Evolutionary conservation across 2,888 invertebrate genomes (phyloP), one percentile per base, ranked within the genome.

Genomic region (Mythimna albipuncta): DNA sequence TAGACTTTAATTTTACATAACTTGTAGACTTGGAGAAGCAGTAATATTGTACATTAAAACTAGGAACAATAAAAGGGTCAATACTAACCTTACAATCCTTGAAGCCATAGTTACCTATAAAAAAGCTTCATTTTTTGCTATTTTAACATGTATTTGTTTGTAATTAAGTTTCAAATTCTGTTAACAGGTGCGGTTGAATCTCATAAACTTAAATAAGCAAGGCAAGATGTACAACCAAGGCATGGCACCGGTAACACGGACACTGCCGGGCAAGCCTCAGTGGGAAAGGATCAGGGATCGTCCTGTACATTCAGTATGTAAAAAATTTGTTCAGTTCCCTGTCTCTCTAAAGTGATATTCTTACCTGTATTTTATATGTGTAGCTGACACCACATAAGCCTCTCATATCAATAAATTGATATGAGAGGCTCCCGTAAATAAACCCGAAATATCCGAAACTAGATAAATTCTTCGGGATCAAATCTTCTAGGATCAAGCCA

Each of bases 191-290:
- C 98, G 98, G 92, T 96, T 99, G 82, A 99, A 98, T 93, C 96
- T 99, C 72, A 97, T 98, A 90, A 99, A 99, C 94, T 94, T 99
- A 83, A 99, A 99, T 94, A 97, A 98, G 85, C 99, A 99, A 95
- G 98, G 98, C 69, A 99, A 98, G 94, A 97, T 99, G 97, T 99
- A 98, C 92, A 98, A 98, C 89, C 98, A 99, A 91, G 99, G 99
- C 58, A 98, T 98, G 98, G 97, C 98, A 38, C 98, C 98, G 0
- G 98, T 98, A 41, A 98, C 97, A 78, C 97, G 97, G 84, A 97
- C 97, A 9, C 91, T 98, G 70, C 98, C 98, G 13, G 98, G 98
- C 19, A 97, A 97, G 89, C 97, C 97, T 11, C 97, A 98, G 85
- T 99, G 99, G 99, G 98, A 98, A 87, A 96, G 99, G 77, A 98